A percentile compares a stretch with the other conserved stretches of the same genome.
These are phyloP conservation scores for Rapana venosa DNA, from an alignment of 2,888 invertebrate genomes.

Conservation along the genomic window DNA sequence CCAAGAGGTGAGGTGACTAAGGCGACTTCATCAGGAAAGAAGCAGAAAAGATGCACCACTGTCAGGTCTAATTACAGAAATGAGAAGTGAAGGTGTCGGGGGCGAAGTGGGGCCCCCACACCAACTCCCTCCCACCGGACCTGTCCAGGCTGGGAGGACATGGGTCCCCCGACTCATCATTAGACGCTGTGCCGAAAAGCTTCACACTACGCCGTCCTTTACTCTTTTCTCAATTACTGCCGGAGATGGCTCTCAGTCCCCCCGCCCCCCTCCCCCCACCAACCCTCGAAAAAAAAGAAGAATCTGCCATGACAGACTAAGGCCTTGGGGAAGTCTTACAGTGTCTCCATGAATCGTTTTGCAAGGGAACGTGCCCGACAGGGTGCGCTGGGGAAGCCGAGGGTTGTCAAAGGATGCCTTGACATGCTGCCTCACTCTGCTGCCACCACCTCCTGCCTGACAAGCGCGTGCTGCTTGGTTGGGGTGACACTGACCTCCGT, in stretches of 20 bases:
- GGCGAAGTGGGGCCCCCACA: slow-evolving; percentile 20
- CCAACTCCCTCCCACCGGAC: slow-evolving; percentile 28
- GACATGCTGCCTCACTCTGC: neutral
- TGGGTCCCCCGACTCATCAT: neutral
- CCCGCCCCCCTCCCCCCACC: neutral
- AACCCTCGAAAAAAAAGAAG: no score
- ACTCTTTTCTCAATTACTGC: slow-evolving; percentile 15
- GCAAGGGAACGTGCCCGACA: neutral
- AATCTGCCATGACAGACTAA: neutral
- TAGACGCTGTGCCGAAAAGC: slow-evolving; percentile 8
- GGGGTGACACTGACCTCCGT: no score
- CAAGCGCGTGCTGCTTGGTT: neutral
- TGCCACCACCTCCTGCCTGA: neutral
- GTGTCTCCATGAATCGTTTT: neutral
- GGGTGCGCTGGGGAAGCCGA: neutral
- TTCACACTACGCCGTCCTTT: slow-evolving; percentile 25
- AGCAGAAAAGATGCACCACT: slow-evolving; percentile 39
- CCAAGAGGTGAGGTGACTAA: slow-evolving; percentile 32
- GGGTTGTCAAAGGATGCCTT: neutral
- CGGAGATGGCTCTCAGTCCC: neutral
- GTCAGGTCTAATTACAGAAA: slow-evolving; percentile 38
- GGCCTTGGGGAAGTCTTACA: slow-evolving; percentile 8
- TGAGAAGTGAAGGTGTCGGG: slow-evolving; percentile 37
- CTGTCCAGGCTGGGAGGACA: neutral
- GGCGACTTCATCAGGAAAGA: slow-evolving; percentile 28